These are phyloP conservation scores for Aplysia californica DNA, from an alignment of 1,140 invertebrate species.

Conservation along the genomic window DNA sequence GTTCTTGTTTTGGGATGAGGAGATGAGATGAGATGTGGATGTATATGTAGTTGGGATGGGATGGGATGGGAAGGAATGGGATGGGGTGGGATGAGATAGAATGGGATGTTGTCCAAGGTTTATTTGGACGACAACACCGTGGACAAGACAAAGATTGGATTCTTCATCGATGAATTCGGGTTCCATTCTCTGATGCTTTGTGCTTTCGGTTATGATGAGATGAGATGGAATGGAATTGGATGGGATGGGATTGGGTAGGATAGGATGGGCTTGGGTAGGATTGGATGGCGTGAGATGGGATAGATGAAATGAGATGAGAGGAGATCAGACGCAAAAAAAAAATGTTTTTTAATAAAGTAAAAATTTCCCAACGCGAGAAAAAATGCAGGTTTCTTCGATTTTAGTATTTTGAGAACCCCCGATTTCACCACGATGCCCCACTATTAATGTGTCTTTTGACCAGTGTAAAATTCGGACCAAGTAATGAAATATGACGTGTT, in stretches of 20 bases:
- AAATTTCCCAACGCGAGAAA: background rate
- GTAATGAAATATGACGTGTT: background rate
- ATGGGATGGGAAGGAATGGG: too few relatives aligned
- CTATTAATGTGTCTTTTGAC: background rate
- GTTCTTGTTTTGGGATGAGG: too few relatives aligned
- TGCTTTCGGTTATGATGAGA: background rate
- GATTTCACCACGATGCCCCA: background rate
- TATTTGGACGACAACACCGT: constrained; percentile 16
- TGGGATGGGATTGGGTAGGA: background rate
- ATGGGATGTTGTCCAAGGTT: background rate
- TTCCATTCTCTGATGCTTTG: background rate
- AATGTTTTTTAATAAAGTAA: too few relatives aligned
- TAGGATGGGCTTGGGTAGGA: background rate
- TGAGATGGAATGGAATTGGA: background rate
- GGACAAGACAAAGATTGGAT: constrained; percentile 2
- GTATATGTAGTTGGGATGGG: too few relatives aligned
- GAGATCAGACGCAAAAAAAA: too few relatives aligned
- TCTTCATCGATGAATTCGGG: background rate
- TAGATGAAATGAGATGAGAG: background rate
- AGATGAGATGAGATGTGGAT: too few relatives aligned
- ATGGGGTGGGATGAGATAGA: too few relatives aligned
- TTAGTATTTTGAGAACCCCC: background rate
- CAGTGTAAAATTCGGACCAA: background rate
- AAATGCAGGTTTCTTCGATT: background rate
- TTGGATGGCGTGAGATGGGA: background rate